Evolutionary conservation across 2,888 invertebrate genomes (phyloP).

Genomic region (Orgyia antiqua): DNA sequence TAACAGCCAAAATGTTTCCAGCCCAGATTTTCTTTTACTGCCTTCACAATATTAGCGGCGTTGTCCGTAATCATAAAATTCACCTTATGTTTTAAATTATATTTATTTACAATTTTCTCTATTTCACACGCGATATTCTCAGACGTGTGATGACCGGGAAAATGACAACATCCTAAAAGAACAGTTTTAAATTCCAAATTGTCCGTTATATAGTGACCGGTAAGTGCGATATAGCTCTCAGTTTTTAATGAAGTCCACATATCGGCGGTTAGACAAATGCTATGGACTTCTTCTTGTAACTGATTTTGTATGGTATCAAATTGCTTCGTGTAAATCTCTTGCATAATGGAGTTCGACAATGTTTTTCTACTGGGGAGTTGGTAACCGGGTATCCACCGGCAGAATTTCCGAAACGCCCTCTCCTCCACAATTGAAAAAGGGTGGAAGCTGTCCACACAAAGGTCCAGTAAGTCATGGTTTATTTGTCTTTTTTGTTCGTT

Average conservation of each 20-base stretch:
- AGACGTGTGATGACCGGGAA: neutral
- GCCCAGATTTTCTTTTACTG: slow-evolving; percentile 6
- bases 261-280: neutral
- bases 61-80: slow-evolving; percentile 9
- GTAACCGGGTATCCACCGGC: neutral
- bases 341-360: neutral
- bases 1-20: slow-evolving; percentile 27
- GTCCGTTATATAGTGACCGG: neutral
- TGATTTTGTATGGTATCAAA: neutral
- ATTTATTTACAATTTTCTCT: neutral
- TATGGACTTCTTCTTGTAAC: neutral
- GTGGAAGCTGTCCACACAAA: neutral
- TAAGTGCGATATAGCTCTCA: slow-evolving; percentile 1
- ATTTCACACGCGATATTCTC: slow-evolving; percentile 3
- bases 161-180: neutral
- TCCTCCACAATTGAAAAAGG: slow-evolving; percentile 2
- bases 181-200: slow-evolving; percentile 1
- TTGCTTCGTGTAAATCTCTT: neutral
- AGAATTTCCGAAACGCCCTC: neutral
- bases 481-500: neutral
- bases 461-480: neutral
- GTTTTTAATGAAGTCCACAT: neutral
- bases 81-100: slow-evolving; percentile 1
- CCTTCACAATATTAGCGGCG: slow-evolving; percentile 15
- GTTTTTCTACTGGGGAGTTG: slow-evolving; percentile 1